Conservation (phyloP, 2,888 invertebrate species). For the Caenorhabditis doughertyi region DNA sequence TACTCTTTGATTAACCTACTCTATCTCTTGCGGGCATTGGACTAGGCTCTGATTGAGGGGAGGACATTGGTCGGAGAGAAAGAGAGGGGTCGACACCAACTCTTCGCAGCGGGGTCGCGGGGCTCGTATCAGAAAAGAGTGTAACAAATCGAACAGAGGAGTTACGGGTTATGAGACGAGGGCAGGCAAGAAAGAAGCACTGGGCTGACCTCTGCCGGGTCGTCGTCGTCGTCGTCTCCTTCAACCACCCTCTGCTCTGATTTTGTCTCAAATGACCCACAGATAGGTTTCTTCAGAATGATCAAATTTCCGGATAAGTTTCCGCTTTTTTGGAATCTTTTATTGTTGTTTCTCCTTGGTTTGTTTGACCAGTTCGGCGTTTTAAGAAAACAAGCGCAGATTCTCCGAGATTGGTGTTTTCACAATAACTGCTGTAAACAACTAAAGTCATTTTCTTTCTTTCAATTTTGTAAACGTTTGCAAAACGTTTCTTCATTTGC, state of each 20-base stretch:
- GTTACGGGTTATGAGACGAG: constrained; percentile 57
- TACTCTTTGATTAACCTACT: constrained; percentile 38
- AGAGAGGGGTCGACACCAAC: constrained; percentile 62
- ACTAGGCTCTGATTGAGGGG: constrained; percentile 48
- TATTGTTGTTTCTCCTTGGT: background rate
- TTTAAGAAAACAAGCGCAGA: too few relatives aligned
- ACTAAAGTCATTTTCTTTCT: too few relatives aligned
- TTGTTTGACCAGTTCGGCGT: too few relatives aligned
- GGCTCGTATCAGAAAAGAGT: constrained; percentile 59
- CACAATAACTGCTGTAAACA: too few relatives aligned
- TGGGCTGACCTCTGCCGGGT: constrained; percentile 52
- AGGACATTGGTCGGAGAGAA: constrained; percentile 39
- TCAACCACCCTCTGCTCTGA: constrained; percentile 37
- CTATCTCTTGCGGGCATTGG: constrained; percentile 24
- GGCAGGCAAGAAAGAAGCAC: constrained; percentile 53
- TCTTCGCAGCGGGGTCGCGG: constrained; percentile 54
- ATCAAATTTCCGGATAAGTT: constrained; percentile 42
- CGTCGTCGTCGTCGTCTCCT: constrained; percentile 8
- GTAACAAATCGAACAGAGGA: constrained; percentile 64
- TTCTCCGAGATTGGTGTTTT: too few relatives aligned
- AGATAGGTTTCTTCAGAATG: constrained; percentile 16
- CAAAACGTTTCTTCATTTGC: too few relatives aligned
- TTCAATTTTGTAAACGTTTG: too few relatives aligned
- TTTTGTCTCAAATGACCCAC: constrained; percentile 55
- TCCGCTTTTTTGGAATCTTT: constrained; percentile 2